Evolutionary conservation across 2,888 invertebrate genomes (phyloP).

Genomic region (Unio pictorum): DNA sequence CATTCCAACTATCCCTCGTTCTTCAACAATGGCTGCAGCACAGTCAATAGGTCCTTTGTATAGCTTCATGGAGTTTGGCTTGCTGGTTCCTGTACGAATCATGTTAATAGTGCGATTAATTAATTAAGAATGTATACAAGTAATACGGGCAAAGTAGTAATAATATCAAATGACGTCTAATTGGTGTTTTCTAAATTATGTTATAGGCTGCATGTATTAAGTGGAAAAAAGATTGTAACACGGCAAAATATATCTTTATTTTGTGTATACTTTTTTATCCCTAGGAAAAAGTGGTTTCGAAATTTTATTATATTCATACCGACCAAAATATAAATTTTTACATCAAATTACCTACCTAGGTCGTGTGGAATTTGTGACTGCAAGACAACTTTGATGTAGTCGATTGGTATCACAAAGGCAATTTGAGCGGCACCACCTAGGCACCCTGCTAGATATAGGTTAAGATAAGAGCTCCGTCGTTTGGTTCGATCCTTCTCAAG

Average conservation of each 20-base stretch:
- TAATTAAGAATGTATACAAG: background rate
- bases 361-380: constrained; percentile 77
- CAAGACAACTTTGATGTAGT: constrained; percentile 89
- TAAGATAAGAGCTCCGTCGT: constrained; percentile 32
- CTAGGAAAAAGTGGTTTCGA: background rate
- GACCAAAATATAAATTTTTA: too few relatives aligned
- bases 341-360: background rate
- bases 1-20: constrained; percentile 60
- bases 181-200: too few relatives aligned
- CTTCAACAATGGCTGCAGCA: constrained; percentile 74
- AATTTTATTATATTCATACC: background rate
- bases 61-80: constrained; percentile 5
- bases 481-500: constrained; percentile 35
- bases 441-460: constrained; percentile 79
- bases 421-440: constrained; percentile 89
- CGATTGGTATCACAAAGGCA: constrained; percentile 89
- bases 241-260: too few relatives aligned
- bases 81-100: too few relatives aligned
- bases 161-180: background rate
- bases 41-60: constrained; percentile 74
- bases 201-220: too few relatives aligned
- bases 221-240: too few relatives aligned
- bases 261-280: background rate
- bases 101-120: background rate
- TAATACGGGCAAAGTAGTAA: too few relatives aligned